phyloP scores from a whole-genome alignment of 2,888 invertebrate genomes.

The Scelioninae gen. 1 region DNA sequence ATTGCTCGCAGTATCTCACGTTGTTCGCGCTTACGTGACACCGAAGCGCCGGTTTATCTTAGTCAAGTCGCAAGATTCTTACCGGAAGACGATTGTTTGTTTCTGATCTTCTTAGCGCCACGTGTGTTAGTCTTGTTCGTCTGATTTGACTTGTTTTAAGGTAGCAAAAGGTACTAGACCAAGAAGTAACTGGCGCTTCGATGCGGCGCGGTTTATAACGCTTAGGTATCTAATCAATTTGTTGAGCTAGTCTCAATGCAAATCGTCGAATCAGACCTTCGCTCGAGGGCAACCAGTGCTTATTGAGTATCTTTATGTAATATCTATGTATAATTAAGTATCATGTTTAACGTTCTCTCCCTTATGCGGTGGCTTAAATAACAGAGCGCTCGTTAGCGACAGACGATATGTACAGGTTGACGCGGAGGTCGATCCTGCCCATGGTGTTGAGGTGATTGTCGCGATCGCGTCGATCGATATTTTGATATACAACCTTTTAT shows the following conservation, averaged over 20 bases:
- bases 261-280: constrained; percentile 62
- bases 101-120: neutral
- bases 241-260: constrained; percentile 72
- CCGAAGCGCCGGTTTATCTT: neutral
- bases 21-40: constrained; percentile 13
- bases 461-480: constrained; percentile 7
- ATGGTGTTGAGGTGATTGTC: constrained; percentile 21
- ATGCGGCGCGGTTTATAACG: constrained; percentile 32
- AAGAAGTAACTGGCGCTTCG: neutral
- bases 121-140: constrained; percentile 1
- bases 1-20: constrained; percentile 81
- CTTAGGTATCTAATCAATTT: constrained; percentile 63
- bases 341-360: constrained; percentile 67
- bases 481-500: constrained; percentile 44
- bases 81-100: constrained; percentile 40
- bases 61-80: constrained; percentile 4
- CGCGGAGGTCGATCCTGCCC: constrained; percentile 60
- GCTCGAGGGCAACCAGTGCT: constrained; percentile 66
- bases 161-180: constrained; percentile 34
- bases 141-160: neutral
- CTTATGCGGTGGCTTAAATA: constrained; percentile 69
- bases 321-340: constrained; percentile 67
- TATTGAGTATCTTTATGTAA: constrained; percentile 71
- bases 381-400: constrained; percentile 69
- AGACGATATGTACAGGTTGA: constrained; percentile 72